Evolutionary conservation across 2,888 invertebrate species (phyloP), one percentile per base, ranked within the genome.

Genomic region (Morpho deidamia): DNA sequence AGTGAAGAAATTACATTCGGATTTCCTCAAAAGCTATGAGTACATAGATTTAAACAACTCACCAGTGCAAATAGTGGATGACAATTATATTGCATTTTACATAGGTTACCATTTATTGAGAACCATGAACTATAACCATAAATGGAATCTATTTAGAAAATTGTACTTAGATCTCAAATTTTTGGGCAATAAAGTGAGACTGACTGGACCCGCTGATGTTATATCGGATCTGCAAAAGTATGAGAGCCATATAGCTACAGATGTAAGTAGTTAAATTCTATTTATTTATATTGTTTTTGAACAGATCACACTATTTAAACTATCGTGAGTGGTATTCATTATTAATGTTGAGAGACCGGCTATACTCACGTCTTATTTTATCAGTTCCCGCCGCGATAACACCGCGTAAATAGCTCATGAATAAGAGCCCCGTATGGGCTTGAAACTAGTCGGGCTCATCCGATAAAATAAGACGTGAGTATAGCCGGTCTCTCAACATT

Each of bases 31-130:
- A 11, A 91, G 90, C 50, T 95, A 94, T 68, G 70, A 83, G 10
- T 83, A 83, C 57, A 77, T 76, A 11, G 91, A 90, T 44, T 69
- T 78, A 0, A 74, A 79, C 7, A 86, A 91, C 63, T 90, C 90
- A 0, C 79, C 88, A 32, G 84, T 92, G 1, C 90, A 92, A 54
- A 86, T 95, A 11, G 91, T 92, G 0, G 90, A 93, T 59, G 95
- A 95, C 69, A 93, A 94, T 45, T 95, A 95, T 68, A 94, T 94
- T 65, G 92, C 92, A 9, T 93, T 91, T 37, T 94, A 93, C 68
- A 90, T 95, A 47, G 95, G 94, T 7, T 92, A 94, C 68, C 95
- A 95, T 75, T 82, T 95, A 55, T 83, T 90, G 55, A 68, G 81
- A 33, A 92, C 94, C 1, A 74, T 84, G 33, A 79, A 88, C 65